phyloP scores from a whole-genome alignment of 2,113 vertebrate species.

The Candoia aspera region DNA sequence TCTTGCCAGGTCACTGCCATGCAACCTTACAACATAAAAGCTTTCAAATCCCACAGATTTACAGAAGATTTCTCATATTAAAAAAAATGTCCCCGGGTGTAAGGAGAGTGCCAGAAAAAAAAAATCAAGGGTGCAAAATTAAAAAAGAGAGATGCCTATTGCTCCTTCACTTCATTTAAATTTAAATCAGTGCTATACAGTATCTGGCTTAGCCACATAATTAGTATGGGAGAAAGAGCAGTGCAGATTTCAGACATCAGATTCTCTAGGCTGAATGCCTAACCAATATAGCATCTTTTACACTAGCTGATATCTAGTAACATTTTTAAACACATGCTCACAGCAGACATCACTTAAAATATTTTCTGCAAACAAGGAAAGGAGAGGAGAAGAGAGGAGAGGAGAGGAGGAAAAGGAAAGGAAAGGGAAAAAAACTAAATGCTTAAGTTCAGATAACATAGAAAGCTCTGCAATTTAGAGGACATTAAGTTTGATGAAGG shows the following conservation, averaged over 20 bases:
- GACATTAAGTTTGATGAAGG: conserved; percentile 31
- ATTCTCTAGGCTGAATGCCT: neutral
- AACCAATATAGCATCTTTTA: conserved; percentile 36
- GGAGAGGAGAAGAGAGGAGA: neutral
- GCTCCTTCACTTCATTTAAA: conserved; percentile 8
- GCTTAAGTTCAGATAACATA: conserved; percentile 17
- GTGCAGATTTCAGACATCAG: neutral
- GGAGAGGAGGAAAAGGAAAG: conserved; percentile 10
- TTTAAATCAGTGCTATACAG: conserved; percentile 1
- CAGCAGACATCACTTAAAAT: too few relatives aligned
- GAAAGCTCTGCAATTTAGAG: neutral
- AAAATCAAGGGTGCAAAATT: conserved; percentile 23
- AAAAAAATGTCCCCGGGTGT: conserved; percentile 8
- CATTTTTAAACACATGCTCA: neutral
- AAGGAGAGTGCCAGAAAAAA: conserved; percentile 11
- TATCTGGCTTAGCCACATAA: conserved; percentile 16
- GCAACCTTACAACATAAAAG: neutral
- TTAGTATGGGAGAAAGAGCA: conserved; percentile 4
- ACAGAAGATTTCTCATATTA: neutral
- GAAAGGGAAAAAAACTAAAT: conserved; percentile 14
- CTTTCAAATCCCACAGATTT: conserved; percentile 21
- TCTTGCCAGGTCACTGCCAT: neutral
- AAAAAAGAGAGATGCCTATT: neutral
- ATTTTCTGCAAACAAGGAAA: too few relatives aligned
- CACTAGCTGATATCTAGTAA: conserved; percentile 4